Percentiles rank a stretch among this genome's conserved stretches.
These are phyloP conservation scores for Aelia acuminata DNA, from an alignment of 2,888 invertebrate genomes.

Conservation along the genomic window DNA sequence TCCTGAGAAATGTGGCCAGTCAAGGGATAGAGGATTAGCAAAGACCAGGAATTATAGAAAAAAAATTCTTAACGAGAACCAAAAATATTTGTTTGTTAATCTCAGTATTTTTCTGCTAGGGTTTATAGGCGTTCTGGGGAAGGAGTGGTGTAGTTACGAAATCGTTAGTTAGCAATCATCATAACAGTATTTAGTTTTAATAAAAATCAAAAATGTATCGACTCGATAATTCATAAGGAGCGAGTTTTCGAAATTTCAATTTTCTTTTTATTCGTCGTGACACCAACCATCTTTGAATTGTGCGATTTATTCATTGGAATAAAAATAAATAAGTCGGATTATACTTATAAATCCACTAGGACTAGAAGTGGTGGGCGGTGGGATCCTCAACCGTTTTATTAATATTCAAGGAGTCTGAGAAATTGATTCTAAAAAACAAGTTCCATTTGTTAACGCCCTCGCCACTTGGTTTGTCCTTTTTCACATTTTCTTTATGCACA, in stretches of 20 bases:
- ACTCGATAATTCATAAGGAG: too few relatives aligned
- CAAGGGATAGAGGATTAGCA: too few relatives aligned
- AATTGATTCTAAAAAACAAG: conserved; percentile 49
- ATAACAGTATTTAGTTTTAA: too few relatives aligned
- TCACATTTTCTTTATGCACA: conserved; percentile 11
- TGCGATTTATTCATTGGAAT: background rate
- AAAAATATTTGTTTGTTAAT: too few relatives aligned
- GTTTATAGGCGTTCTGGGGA: too few relatives aligned
- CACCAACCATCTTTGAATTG: background rate
- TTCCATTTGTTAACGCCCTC: conserved; percentile 46
- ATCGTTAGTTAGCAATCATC: too few relatives aligned
- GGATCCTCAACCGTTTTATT: conserved; percentile 30
- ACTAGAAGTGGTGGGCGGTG: background rate
- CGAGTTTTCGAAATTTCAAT: background rate
- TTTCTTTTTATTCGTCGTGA: background rate
- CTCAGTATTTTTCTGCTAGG: too few relatives aligned
- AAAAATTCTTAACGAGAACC: too few relatives aligned
- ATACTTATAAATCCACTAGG: background rate
- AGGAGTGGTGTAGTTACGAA: too few relatives aligned
- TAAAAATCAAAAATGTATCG: too few relatives aligned
- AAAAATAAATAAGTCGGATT: background rate
- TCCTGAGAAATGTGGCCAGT: too few relatives aligned
- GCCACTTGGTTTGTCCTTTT: conserved; percentile 10
- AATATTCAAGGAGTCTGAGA: conserved; percentile 39
- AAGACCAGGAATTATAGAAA: too few relatives aligned